These are phyloP conservation scores for Drosophila cracens DNA, from an alignment of 2,888 invertebrate species.

Conservation along the genomic window DNA sequence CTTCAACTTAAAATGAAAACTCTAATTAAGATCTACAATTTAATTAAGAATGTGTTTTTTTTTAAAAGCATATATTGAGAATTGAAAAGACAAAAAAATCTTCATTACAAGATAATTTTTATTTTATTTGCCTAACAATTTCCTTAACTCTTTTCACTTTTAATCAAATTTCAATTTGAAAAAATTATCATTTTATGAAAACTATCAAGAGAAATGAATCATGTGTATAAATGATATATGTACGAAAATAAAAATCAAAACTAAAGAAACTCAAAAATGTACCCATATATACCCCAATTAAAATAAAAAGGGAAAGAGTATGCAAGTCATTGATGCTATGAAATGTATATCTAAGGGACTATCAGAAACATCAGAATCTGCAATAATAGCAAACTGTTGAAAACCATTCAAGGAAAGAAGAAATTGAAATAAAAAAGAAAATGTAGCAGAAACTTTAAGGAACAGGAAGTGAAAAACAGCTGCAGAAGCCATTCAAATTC, in stretches of 20 bases:
- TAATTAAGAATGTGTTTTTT: neutral
- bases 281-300: constrained; percentile 15
- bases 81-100: neutral
- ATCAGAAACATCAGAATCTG: constrained; percentile 44
- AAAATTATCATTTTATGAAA: neutral
- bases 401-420: constrained; percentile 21
- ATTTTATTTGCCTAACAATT: neutral
- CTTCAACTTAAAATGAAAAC: neutral
- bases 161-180: neutral
- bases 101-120: neutral
- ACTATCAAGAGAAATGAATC: neutral
- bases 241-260: neutral
- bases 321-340: constrained; percentile 42
- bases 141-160: neutral
- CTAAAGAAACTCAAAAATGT: neutral
- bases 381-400: constrained; percentile 50
- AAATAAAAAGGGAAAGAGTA: constrained; percentile 6
- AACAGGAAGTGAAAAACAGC: constrained; percentile 11
- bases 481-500: constrained; percentile 44
- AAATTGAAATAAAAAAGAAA: neutral
- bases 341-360: constrained; percentile 61
- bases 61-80: neutral
- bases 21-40: neutral
- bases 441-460: constrained; percentile 30
- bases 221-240: neutral